Base-by-base conservation (phyloP, 2,113 vertebrate genomes). In the Orthochromis indermauri region DNA sequence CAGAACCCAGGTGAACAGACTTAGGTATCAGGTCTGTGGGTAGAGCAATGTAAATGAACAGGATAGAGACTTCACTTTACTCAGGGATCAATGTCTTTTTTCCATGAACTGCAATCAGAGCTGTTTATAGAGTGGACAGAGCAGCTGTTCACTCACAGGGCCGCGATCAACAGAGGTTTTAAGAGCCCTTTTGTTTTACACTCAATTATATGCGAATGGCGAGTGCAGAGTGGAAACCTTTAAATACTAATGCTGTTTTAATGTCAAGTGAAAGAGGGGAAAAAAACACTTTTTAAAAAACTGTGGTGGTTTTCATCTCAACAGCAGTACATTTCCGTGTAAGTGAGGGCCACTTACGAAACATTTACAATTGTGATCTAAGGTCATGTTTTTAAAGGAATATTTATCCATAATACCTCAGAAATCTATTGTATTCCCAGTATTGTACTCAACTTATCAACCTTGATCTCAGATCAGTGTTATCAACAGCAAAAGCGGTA, bases 221-320 rank as follows among this genome's bases (percentile, higher is more conserved):
- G 92, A 92, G 94, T 93, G 95, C 96, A 95, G 91, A 95, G 94
- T 95, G 95, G 95, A 95, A 97, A 97, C 97, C 96, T 97, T 97
- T 97, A 97, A 97, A 97, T 97, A 96, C 96, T 95, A 96, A 96
- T 93, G 94, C 95, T 95, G 97, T 97, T 97, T 97, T 97, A 97
- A 97, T 97, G 95, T 96, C 94, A 94, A 4, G 37, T 93, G 95
- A 92, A 94, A 93, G 84, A 94, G 95, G 95, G 95, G 95, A 95
- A 96, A 97, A 97, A 97, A 88, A 9, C 19, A 21, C 28, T 73
- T 49, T 61, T 54, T 84, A n/a, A 80, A 84, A 85, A 59, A n/a
- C 37, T 14, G n/a, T 42, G 42, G n/a, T 31, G 35, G 21, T 80
- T 55, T 55, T 71, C n/a, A 73, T 84, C 51, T 61, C 21, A 26